phyloP scores from a whole-genome alignment of 2,888 invertebrate genomes.

The Hydropsyche betteni region DNA sequence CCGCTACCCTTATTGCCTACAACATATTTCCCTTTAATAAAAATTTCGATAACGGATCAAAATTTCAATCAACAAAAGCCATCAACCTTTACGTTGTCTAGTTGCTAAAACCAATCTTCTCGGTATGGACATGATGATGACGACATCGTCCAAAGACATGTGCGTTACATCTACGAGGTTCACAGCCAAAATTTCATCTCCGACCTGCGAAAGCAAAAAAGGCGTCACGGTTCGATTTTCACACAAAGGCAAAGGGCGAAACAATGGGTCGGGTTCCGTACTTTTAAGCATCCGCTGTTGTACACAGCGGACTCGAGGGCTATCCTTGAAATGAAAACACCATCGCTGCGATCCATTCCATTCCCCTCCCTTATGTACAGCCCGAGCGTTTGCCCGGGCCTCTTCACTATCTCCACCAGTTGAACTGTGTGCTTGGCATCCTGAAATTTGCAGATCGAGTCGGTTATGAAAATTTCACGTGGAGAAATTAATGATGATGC shows the following conservation, averaged over 20 bases:
- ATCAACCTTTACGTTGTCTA: conserved; percentile 78
- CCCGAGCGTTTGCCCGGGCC: conserved; percentile 97
- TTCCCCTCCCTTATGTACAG: conserved; percentile 99
- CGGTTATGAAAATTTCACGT: background rate
- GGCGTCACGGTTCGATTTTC: background rate
- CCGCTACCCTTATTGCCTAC: conserved; percentile 66
- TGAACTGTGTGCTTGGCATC: conserved; percentile 82
- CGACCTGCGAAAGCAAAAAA: conserved; percentile 71
- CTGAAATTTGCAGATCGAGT: conserved; percentile 57
- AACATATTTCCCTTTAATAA: background rate
- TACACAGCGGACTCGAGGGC: conserved; percentile 97
- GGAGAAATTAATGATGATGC: background rate
- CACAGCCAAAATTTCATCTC: conserved; percentile 97
- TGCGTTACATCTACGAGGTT: conserved; percentile 97
- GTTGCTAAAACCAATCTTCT: conserved; percentile 93
- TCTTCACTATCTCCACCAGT: conserved; percentile 97
- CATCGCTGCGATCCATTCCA: conserved; percentile 92
- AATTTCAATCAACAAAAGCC: too few species aligned
- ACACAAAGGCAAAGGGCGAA: background rate
- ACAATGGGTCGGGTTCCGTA: conserved; percentile 53
- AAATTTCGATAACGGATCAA: background rate
- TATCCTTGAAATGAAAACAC: conserved; percentile 97
- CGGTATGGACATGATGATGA: conserved; percentile 99
- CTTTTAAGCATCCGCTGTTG: conserved; percentile 94
- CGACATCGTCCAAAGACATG: conserved; percentile 99